Conservation (phyloP, 2,113 vertebrate genomes). For the Rhombomys opimus region DNA sequence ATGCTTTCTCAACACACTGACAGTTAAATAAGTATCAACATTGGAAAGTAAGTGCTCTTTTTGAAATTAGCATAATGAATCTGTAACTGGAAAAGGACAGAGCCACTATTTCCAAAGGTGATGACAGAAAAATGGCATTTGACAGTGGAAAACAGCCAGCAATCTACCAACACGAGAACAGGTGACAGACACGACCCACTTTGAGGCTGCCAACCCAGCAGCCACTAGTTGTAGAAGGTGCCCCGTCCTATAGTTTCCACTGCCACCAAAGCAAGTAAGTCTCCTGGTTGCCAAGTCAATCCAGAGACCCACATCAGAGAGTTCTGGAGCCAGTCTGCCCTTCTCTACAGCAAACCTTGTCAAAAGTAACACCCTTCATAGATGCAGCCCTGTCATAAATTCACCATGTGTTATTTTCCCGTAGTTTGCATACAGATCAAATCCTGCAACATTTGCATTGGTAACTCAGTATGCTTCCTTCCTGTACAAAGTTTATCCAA, state of each 20-base stretch:
- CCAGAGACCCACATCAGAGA: slow-evolving; percentile 50
- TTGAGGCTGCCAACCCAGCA: slow-evolving; percentile 72
- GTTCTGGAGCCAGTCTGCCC: not conserved
- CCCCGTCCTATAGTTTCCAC: slow-evolving; percentile 48
- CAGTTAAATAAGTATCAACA: slow-evolving; percentile 7
- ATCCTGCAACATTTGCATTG: slow-evolving; percentile 58
- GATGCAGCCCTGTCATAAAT: slow-evolving; percentile 31
- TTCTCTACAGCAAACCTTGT: slow-evolving; percentile 62
- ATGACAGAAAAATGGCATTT: slow-evolving; percentile 66
- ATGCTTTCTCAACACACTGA: not conserved
- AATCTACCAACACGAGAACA: slow-evolving; percentile 60
- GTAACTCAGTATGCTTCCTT: slow-evolving; percentile 56
- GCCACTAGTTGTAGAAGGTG: slow-evolving; percentile 47
- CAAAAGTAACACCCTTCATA: slow-evolving; percentile 66
- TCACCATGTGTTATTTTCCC: slow-evolving; percentile 39
- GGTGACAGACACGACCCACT: slow-evolving; percentile 67
- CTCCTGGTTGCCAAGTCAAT: slow-evolving; percentile 55
- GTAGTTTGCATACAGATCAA: slow-evolving; percentile 65
- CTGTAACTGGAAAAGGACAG: not conserved
- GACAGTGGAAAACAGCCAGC: slow-evolving; percentile 52
- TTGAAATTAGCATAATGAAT: slow-evolving; percentile 52
- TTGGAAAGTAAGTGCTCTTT: slow-evolving; percentile 42
- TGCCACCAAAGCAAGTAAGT: slow-evolving; percentile 42
- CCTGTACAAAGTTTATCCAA: slow-evolving; percentile 71
- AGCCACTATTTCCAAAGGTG: slow-evolving; percentile 77